A percentile compares a stretch with the other conserved stretches of the same genome.
Evolutionary conservation across 1,140 invertebrate species (phyloP).

Genomic region (Procambarus clarkii): DNA sequence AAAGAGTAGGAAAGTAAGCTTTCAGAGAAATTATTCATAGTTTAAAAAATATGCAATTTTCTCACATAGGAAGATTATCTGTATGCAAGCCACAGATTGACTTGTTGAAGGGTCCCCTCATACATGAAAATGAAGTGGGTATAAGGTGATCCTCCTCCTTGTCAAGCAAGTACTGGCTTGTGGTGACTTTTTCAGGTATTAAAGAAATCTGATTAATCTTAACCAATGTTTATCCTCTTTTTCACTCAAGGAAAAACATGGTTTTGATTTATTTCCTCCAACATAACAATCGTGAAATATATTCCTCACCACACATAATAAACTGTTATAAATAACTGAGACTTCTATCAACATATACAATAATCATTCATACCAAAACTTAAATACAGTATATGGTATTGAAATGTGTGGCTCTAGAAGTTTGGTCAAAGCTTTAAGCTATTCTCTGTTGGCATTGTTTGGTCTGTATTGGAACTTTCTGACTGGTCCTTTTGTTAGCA

Average conservation of each 20-base stretch:
- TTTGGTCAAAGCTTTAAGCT: slow-evolving; percentile 9
- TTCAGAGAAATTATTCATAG: background rate
- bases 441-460: background rate
- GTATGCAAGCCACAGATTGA: background rate
- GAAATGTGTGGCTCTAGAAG: background rate
- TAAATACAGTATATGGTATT: background rate
- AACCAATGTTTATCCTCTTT: background rate
- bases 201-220: background rate
- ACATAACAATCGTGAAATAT: background rate
- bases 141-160: slow-evolving; percentile 11
- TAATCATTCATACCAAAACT: slow-evolving; percentile 10
- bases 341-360: background rate
- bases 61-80: background rate
- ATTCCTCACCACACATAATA: background rate
- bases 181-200: background rate
- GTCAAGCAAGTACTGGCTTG: slow-evolving; percentile 2
- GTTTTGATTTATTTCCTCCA: background rate
- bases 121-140: slow-evolving; percentile 43
- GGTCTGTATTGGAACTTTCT: slow-evolving; percentile 15
- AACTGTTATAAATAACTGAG: slow-evolving; percentile 38
- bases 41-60: background rate
- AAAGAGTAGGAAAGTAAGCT: slow-evolving; percentile 8
- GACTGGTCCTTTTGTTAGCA: slow-evolving; percentile 13
- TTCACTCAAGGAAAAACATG: background rate
- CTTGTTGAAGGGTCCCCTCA: slow-evolving; percentile 15